Conservation (phyloP, 64 coral and sea anemone genomes). For the Pachyseris speciosa region DNA sequence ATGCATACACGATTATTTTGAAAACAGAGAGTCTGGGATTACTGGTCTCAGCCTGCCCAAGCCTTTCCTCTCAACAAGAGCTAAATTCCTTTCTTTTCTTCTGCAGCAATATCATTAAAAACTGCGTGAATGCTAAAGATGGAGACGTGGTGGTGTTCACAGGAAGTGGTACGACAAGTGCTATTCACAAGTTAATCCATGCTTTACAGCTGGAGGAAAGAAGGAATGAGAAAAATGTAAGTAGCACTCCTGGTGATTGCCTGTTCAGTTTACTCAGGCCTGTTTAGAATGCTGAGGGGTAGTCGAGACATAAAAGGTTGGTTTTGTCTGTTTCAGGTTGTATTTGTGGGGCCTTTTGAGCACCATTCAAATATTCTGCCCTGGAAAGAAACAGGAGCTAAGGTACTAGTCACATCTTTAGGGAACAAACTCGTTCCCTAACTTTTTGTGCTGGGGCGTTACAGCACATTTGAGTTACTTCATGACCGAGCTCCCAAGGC, state of each 20-base stretch:
- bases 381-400: constrained; percentile 87
- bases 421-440: too few relatives aligned
- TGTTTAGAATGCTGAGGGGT: neutral
- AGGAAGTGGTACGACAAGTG: constrained; percentile 86
- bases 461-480: too few relatives aligned
- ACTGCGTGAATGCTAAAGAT: constrained; percentile 79
- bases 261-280: neutral
- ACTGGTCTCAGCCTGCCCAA: too few relatives aligned
- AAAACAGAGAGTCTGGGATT: too few relatives aligned
- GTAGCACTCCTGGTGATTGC: neutral
- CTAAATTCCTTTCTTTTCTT: neutral
- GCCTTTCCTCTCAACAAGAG: too few relatives aligned
- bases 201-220: constrained; percentile 73
- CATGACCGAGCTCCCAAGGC: too few relatives aligned
- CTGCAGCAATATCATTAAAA: constrained; percentile 84
- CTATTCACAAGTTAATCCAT: constrained; percentile 88
- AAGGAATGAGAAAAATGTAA: constrained; percentile 71
- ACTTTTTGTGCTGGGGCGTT: too few relatives aligned
- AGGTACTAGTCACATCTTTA: neutral
- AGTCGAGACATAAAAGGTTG: neutral
- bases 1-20: too few relatives aligned
- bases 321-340: constrained; percentile 45
- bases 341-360: constrained; percentile 93
- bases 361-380: constrained; percentile 92
- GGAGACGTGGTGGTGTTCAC: constrained; percentile 80